Evolutionary conservation across 2,797 vertebrate species (phyloP).

Genomic region (Syndactyla subalaris): DNA sequence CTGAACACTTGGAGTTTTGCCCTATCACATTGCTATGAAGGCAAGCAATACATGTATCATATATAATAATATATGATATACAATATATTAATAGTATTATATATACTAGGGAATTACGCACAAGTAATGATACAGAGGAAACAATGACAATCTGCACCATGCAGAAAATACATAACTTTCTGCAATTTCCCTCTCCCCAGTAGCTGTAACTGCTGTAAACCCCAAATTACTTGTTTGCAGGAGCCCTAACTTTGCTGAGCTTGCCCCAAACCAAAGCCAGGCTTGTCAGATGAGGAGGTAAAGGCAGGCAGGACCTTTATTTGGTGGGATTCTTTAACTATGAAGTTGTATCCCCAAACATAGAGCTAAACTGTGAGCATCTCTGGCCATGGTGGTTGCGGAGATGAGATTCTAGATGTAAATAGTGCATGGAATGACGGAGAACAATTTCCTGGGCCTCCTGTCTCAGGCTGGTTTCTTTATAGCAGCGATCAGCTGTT

Average conservation of each 20-base stretch:
- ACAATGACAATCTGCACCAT: neutral
- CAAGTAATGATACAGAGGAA: neutral
- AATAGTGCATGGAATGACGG: neutral
- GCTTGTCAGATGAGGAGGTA: neutral
- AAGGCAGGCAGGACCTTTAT: neutral
- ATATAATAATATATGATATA: neutral
- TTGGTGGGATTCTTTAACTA: neutral
- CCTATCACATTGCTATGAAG: neutral
- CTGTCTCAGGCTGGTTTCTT: neutral
- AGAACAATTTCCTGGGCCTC: neutral
- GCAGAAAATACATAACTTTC: neutral
- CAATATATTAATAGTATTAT: neutral
- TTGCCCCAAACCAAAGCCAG: neutral
- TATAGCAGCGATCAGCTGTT: neutral
- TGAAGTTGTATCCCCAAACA: neutral
- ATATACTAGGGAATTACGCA: neutral
- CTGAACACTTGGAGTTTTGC: neutral
- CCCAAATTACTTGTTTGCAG: accelerated
- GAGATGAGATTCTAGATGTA: neutral
- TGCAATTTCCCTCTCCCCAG: neutral
- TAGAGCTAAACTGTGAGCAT: neutral
- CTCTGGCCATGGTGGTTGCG: accelerated
- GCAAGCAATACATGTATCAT: neutral
- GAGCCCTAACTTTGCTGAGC: accelerated
- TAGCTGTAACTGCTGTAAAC: neutral